A percentile compares a stretch with the other conserved stretches of the same genome.
Evolutionary conservation across 2,113 vertebrate species (phyloP).

Genomic region (Montifringilla adamsi): DNA sequence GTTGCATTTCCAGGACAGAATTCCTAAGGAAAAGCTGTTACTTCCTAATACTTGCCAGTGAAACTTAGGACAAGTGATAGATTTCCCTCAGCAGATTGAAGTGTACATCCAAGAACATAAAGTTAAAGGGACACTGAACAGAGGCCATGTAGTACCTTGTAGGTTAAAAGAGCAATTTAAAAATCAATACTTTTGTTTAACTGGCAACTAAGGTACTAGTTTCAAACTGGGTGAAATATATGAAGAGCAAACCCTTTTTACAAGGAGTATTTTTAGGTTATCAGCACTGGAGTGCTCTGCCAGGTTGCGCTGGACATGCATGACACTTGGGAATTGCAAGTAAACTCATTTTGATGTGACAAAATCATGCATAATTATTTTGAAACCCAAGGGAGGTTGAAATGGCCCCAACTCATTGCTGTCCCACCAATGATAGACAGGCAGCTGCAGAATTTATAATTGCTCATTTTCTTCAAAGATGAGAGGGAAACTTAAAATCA

Average conservation of each 20-base stretch:
- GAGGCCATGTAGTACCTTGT: slow-evolving; percentile 43
- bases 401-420: slow-evolving; percentile 31
- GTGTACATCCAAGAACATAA: slow-evolving; percentile 32
- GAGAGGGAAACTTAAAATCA: slow-evolving; percentile 39
- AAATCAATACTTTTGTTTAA: slow-evolving; percentile 72
- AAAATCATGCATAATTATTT: slow-evolving; percentile 62
- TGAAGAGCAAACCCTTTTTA: slow-evolving; percentile 23
- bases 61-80: slow-evolving; percentile 30
- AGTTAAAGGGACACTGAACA: slow-evolving; percentile 42
- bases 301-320: background rate
- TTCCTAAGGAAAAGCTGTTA: background rate
- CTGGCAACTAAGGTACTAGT: slow-evolving; percentile 19
- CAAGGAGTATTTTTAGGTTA: slow-evolving; percentile 8
- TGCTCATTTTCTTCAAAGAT: slow-evolving; percentile 22
- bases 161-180: slow-evolving; percentile 71
- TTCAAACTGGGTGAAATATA: slow-evolving; percentile 33
- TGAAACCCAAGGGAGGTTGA: slow-evolving; percentile 34
- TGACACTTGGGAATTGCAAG: slow-evolving; percentile 46
- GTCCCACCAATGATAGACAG: slow-evolving; percentile 47
- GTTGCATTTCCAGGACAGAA: slow-evolving; percentile 14
- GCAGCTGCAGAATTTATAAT: slow-evolving; percentile 46
- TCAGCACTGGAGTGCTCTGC: background rate
- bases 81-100: slow-evolving; percentile 45
- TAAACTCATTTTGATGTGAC: slow-evolving; percentile 62
- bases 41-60: background rate